Evolutionary conservation across 92 coral and sea anemone genomes (phyloP).

Genomic region (Metridium senile): DNA sequence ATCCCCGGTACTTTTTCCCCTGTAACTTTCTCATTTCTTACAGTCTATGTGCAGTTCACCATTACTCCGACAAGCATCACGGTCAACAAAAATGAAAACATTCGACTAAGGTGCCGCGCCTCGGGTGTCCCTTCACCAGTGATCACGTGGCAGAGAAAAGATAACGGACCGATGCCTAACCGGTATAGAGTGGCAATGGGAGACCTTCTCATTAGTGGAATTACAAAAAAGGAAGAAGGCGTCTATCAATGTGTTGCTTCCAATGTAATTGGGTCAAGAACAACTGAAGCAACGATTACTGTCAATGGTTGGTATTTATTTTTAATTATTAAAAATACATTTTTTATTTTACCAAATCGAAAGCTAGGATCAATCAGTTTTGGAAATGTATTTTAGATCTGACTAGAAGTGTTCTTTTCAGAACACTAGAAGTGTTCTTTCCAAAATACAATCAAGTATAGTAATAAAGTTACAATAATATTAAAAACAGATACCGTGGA

Average conservation of each 20-base stretch:
- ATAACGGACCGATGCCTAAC: slow-evolving; percentile 34
- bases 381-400: no score
- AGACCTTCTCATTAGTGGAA: slow-evolving; percentile 16
- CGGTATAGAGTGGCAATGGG: slow-evolving; percentile 23
- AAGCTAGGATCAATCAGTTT: no score
- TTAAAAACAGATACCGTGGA: no score
- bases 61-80: slow-evolving; percentile 11
- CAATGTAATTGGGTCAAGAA: slow-evolving; percentile 29
- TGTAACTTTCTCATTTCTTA: no score
- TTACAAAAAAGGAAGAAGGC: slow-evolving; percentile 33
- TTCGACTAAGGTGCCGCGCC: slow-evolving; percentile 39
- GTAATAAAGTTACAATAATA: no score
- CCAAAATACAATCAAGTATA: no score
- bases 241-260: slow-evolving; percentile 22
- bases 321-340: neutral
- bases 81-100: slow-evolving; percentile 16
- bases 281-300: slow-evolving; percentile 29
- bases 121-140: slow-evolving; percentile 33
- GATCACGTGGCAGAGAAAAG: slow-evolving; percentile 42
- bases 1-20: no score
- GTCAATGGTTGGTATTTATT: slow-evolving; percentile 29
- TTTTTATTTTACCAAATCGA: neutral
- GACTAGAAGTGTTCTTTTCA: no score
- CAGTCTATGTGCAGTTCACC: slow-evolving; percentile 27
- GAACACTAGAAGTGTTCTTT: no score